Evolutionary conservation across 1,140 invertebrate species (phyloP).

Genomic region (Rhagoletis pomonella): DNA sequence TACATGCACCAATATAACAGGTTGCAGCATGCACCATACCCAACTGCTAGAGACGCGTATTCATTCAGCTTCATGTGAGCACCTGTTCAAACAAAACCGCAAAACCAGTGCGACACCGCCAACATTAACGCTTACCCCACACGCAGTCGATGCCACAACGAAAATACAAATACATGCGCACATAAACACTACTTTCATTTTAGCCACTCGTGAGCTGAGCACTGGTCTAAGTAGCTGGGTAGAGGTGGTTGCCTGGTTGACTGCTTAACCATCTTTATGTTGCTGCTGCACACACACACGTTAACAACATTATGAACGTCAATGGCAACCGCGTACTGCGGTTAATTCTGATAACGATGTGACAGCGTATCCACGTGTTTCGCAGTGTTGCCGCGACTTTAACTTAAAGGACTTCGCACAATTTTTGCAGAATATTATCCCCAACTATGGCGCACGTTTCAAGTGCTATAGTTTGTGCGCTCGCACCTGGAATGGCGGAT

Average conservation of each 20-base stretch:
- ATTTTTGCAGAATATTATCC: too few relatives aligned
- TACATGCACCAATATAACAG: not conserved
- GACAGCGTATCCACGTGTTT: not conserved
- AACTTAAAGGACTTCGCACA: too few relatives aligned
- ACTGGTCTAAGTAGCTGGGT: too few relatives aligned
- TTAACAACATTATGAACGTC: conserved; percentile 33
- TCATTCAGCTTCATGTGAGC: conserved; percentile 14
- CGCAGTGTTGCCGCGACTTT: not conserved
- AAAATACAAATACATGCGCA: not conserved
- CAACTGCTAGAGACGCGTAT: not conserved
- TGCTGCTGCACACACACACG: not conserved
- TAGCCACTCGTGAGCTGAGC: not conserved
- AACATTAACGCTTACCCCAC: conserved; percentile 31
- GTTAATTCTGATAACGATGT: conserved; percentile 10
- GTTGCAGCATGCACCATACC: not conserved
- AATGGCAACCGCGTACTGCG: conserved; percentile 15
- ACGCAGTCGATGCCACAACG: not conserved
- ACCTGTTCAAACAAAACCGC: conserved; percentile 38
- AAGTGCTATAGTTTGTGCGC: too few relatives aligned
- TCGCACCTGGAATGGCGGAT: too few relatives aligned
- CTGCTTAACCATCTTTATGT: conserved; percentile 24
- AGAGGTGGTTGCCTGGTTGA: not conserved
- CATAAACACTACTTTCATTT: not conserved
- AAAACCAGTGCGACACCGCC: conserved; percentile 19
- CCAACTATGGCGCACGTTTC: too few relatives aligned